Evolutionary conservation across 1,140 invertebrate genomes (phyloP).

Genomic region (Drosophila sucinea): DNA sequence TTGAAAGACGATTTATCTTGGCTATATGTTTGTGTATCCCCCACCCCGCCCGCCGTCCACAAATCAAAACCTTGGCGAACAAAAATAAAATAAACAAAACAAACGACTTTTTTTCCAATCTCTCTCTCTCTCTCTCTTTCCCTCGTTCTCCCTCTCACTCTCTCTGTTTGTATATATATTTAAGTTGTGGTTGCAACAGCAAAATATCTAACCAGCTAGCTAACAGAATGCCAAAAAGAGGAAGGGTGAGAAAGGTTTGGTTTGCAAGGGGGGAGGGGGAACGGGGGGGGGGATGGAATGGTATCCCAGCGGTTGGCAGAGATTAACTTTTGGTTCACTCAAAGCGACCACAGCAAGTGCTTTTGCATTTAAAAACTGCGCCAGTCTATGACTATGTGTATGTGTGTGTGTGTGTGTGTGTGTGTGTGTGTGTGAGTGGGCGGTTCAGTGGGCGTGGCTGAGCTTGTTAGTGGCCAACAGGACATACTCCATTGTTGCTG

Average conservation of each 20-base stretch:
- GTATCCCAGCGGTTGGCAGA: slow-evolving; percentile 72
- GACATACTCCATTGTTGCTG: slow-evolving; percentile 27
- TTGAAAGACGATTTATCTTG: slow-evolving; percentile 82
- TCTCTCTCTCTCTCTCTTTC: slow-evolving; percentile 8
- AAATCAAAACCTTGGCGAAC: slow-evolving; percentile 52
- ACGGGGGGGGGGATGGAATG: slow-evolving; percentile 2
- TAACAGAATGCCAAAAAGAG: slow-evolving; percentile 19
- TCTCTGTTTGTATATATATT: slow-evolving; percentile 53
- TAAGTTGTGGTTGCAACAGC: slow-evolving; percentile 69
- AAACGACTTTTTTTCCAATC: slow-evolving; percentile 61
- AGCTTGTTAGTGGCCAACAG: slow-evolving; percentile 56
- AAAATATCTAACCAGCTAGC: slow-evolving; percentile 69
- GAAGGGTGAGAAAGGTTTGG: background rate
- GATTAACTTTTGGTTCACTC: slow-evolving; percentile 80
- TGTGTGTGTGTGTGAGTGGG: slow-evolving; percentile 3
- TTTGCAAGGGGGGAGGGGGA: background rate
- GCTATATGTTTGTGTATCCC: slow-evolving; percentile 57
- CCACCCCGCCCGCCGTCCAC: background rate
- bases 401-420: no score
- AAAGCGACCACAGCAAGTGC: slow-evolving; percentile 80
- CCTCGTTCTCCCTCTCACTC: background rate
- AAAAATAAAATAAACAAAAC: slow-evolving; percentile 74
- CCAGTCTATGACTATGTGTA: slow-evolving; percentile 17
- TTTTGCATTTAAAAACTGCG: slow-evolving; percentile 74
- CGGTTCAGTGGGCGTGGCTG: slow-evolving; percentile 17